Base-by-base conservation (phyloP, 2,888 invertebrate species). In the Lepidonotus clava region DNA sequence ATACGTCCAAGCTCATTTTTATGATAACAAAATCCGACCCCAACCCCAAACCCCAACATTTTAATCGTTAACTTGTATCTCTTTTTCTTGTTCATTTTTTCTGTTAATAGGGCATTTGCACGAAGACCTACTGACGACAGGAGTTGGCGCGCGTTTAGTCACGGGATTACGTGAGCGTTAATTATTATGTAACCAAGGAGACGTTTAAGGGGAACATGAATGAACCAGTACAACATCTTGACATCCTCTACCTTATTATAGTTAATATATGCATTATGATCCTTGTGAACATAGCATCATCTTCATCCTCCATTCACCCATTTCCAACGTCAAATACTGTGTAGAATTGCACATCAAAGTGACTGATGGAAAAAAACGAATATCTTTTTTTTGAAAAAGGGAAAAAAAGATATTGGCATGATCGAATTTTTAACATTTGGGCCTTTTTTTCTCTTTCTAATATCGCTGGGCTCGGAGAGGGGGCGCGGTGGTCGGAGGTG, bases 151-250 rank as follows among this genome's bases (percentile, higher is more conserved):
- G 71, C 38, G 11, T 71, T 71, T 32, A 71, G 4, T 34, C 34
- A 36, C n/a, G 71, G 71, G 71, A n/a, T 80, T 21, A 80, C 41
- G 80, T 46, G 80, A 46, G 21, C 80, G 14, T 21, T 46, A 46
- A 80, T 46, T 28, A 80, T 41, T 80, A 80, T 80, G 51, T 46
- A 80, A 80, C 80, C 4, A 41, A 18, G 80, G 80, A 80, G 21
- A 46, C 71, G n/a, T 18, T 71, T 6, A 38, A 34, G 67, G 24
- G 71, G 71, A 28, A 80, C 80, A 80, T 80, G 80, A 41, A 46
- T 71, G 36, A 71, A 71, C 14, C 34, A 71, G 5, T 18, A 61
- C 61, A 56, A n/a, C 56, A 61, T 32, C 24, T 76, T n/a, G 38
- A 41, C 51, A 5, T 51, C 41, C 24, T 41, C 34, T n/a, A 46